These are phyloP conservation scores for Acanthopagrus latus DNA, from an alignment of 2,797 vertebrate species.

Conservation along the genomic window DNA sequence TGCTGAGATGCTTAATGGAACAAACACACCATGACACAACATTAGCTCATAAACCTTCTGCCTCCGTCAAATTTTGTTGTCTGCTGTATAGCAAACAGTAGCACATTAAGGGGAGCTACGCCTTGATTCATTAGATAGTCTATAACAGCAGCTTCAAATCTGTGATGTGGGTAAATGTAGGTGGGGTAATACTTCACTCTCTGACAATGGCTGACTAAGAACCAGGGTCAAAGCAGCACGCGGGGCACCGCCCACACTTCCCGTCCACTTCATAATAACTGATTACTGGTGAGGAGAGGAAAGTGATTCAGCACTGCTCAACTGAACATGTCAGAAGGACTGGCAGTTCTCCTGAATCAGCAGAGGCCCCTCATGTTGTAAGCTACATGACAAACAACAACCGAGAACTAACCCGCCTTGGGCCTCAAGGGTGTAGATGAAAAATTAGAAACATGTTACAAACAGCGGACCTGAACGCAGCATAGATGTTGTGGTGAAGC, in stretches of 20 bases:
- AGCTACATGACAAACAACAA: constrained; percentile 1
- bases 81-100: neutral
- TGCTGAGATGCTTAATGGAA: constrained; percentile 2
- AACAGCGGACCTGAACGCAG: neutral
- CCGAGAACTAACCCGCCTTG: fast-evolving
- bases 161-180: constrained; percentile 34
- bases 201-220: constrained; percentile 63
- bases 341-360: constrained; percentile 24
- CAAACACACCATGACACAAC: constrained; percentile 9
- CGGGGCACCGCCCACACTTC: constrained; percentile 55
- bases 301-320: constrained; percentile 66
- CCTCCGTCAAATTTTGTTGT: constrained; percentile 6
- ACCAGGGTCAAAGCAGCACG: constrained; percentile 33
- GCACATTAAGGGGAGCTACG: constrained; percentile 11
- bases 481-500: neutral
- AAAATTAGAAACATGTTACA: neutral
- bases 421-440: neutral
- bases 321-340: constrained; percentile 36
- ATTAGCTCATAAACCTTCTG: neutral
- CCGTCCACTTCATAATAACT: constrained; percentile 48
- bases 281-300: constrained; percentile 55
- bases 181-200: constrained; percentile 54
- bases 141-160: constrained; percentile 33
- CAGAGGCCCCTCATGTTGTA: neutral
- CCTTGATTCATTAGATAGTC: constrained; percentile 16